Evolutionary conservation across 92 coral and sea anemone species (phyloP), one percentile per base, ranked within the genome.

Genomic region (Zoanthus solanderi): DNA sequence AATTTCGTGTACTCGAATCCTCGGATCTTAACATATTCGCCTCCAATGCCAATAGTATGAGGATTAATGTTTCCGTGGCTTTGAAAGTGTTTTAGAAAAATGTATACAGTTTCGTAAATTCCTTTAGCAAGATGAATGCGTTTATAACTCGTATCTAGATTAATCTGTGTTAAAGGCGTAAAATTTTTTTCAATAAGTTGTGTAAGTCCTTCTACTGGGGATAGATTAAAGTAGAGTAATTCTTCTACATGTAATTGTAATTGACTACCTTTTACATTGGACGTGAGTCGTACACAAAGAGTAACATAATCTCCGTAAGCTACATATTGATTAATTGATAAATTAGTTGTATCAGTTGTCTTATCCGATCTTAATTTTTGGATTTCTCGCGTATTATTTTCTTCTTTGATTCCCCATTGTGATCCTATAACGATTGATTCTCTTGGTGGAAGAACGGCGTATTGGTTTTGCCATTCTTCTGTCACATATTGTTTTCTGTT

Each of bases 401-500:
- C 65, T 57, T 57, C 65, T 57, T 57, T 57, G 15, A 57, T n/a
- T 1, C 73, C 73, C 73, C 73, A 68, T 68, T 68, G 73, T 68
- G 73, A 68, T n/a, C 73, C 73, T 68, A 68, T 68, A 6, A 68
- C 73, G 34, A 68, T 68, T 0, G 73, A 68, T n/a, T n/a, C 73
- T 68, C 34, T 68, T n/a, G 73, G 73, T 68, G 34, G 34, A 4
- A 68, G 34, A 23, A n/a, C 73, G 44, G 42, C 73, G 73, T 68
- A 68, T 68, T 68, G 73, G 0, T 68, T 68, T 68, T n/a, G 32
- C 73, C 73, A 68, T n/a, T 68, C 73, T 68, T 68, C 73, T n/a
- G 73, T n/a, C 14, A 68, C 73, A 5, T 68, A 68, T 5, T 68
- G 34, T 68, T n/a, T n/a, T 68, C 73, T 0, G 1, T 68, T 68